A percentile compares a stretch with the other conserved stretches of the same genome.
phyloP scores from a whole-genome alignment of 2,797 vertebrate genomes.

The Steatocranus sp. region DNA sequence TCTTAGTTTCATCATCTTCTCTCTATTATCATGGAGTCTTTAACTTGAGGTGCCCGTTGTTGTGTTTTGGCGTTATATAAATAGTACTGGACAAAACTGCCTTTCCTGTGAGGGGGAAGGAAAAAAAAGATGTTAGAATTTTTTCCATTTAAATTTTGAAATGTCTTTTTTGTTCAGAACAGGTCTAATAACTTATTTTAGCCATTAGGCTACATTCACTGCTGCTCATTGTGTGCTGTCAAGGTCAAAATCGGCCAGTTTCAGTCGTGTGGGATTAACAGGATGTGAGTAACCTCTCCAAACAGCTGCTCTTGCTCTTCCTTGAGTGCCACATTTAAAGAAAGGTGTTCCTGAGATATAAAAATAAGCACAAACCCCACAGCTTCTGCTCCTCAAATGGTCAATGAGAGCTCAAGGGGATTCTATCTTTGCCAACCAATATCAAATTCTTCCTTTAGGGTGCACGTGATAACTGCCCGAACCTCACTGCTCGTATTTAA shows the following conservation, averaged over 20 bases:
- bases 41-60: background rate
- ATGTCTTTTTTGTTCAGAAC: background rate
- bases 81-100: background rate
- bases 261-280: rapidly evolving
- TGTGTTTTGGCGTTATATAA: background rate
- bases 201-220: background rate
- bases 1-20: background rate
- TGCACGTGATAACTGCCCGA: background rate
- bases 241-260: background rate
- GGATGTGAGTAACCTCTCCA: background rate
- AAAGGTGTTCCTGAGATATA: background rate
- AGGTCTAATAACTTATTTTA: background rate
- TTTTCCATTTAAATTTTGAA: background rate
- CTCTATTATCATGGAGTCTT: background rate
- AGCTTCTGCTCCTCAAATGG: background rate
- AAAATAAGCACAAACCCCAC: background rate
- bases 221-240: background rate
- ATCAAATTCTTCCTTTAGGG: background rate
- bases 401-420: background rate
- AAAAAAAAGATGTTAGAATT: background rate
- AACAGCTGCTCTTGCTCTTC: background rate
- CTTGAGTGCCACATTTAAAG: too few relatives aligned
- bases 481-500: background rate
- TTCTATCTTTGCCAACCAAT: background rate
- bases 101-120: rapidly evolving